Conservation (phyloP, 1,140 invertebrate species). For the Solenopsis invicta region DNA sequence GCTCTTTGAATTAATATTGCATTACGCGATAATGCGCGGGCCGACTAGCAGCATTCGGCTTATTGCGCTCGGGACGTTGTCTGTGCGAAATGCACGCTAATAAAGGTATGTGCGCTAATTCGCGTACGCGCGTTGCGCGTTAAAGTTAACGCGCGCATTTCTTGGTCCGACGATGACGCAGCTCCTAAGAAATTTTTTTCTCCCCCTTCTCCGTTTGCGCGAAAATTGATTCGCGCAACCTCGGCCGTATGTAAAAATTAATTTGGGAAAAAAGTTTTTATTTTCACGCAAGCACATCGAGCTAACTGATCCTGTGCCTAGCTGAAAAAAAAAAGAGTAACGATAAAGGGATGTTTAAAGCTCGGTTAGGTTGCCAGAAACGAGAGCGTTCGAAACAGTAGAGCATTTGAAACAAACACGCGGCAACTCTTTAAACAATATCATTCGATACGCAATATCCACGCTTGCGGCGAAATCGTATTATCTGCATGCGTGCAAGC, state of each 20-base stretch:
- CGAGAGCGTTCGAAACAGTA: conserved; percentile 6
- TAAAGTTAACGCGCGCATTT: conserved; percentile 13
- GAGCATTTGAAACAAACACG: conserved; percentile 6
- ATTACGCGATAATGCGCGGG: conserved; percentile 68
- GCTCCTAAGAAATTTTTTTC: background rate
- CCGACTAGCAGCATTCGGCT: conserved; percentile 47
- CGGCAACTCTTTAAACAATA: conserved; percentile 51
- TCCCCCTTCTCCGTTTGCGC: no score
- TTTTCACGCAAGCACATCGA: background rate
- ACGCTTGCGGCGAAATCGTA: conserved; percentile 60
- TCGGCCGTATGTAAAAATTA: background rate
- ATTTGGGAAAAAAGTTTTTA: background rate
- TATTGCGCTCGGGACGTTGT: conserved; percentile 12
- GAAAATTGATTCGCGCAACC: background rate
- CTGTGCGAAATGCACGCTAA: conserved; percentile 35
- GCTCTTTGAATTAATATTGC: conserved; percentile 81
- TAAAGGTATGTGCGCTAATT: conserved; percentile 13
- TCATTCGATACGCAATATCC: conserved; percentile 45
- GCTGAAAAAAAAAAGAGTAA: background rate
- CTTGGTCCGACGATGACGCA: background rate
- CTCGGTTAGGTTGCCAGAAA: conserved; percentile 6
- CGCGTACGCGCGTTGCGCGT: conserved; percentile 8
- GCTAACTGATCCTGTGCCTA: background rate
- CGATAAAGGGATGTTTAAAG: background rate
- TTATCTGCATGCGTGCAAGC: conserved; percentile 44